Conservation (phyloP, 2,888 invertebrate genomes). For the Pachydiplax longipennis region DNA sequence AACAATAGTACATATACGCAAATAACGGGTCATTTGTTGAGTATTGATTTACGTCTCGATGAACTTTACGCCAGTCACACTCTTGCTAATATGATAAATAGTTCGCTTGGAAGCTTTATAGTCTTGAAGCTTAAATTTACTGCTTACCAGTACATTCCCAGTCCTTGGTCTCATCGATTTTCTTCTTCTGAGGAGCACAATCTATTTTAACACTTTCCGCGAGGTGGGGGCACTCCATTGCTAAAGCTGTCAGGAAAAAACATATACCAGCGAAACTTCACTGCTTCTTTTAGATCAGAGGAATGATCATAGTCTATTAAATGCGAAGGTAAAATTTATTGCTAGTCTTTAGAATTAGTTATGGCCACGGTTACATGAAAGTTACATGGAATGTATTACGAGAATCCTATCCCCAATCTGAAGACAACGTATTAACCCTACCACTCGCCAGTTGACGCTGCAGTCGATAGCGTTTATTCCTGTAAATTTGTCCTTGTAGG, state of each 20-base stretch:
- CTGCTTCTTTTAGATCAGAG: not conserved
- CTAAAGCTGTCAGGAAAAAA: conserved; percentile 33
- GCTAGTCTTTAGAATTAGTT: not conserved
- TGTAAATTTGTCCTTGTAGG: conserved; percentile 17
- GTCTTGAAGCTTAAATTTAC: not conserved
- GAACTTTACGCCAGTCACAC: not conserved
- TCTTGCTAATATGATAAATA: not conserved
- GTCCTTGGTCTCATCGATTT: conserved; percentile 68
- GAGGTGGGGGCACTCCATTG: conserved; percentile 76
- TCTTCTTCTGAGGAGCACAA: conserved; percentile 62
- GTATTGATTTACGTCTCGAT: conserved; percentile 12
- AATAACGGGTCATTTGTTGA: conserved; percentile 5
- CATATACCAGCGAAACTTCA: conserved; percentile 17
- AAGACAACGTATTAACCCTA: conserved; percentile 14
- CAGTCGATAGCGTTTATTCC: conserved; percentile 34
- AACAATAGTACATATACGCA: not conserved
- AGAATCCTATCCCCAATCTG: conserved; percentile 14
- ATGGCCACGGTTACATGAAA: not conserved
- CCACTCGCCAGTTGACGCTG: conserved; percentile 30
- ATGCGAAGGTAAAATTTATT: not conserved
- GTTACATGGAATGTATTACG: conserved; percentile 10
- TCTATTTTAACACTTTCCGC: conserved; percentile 70
- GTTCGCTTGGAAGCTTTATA: not conserved
- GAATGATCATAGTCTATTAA: not conserved
- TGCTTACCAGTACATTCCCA: conserved; percentile 70